Evolutionary conservation across 1,140 invertebrate species (phyloP).

Genomic region (Ephestia elutella): DNA sequence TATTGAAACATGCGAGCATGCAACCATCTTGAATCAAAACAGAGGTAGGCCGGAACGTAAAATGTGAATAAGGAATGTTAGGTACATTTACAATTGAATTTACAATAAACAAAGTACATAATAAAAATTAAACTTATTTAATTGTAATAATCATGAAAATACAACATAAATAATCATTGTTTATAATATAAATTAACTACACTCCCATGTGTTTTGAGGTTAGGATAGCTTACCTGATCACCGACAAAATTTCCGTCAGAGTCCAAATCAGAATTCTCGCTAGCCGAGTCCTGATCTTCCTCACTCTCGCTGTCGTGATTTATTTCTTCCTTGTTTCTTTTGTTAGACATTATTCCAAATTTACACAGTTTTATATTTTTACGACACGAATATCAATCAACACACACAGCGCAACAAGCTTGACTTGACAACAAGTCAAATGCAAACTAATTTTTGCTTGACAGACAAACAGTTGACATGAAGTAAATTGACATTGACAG

Average conservation of each 20-base stretch:
- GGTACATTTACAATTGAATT: background rate
- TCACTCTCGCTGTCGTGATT: conserved; percentile 54
- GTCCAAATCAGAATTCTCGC: conserved; percentile 63
- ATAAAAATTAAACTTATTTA: background rate
- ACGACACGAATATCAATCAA: conserved; percentile 4
- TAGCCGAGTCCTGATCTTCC: conserved; percentile 53
- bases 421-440: background rate
- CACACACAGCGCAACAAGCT: background rate
- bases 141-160: background rate
- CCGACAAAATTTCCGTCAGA: conserved; percentile 60
- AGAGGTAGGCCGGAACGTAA: background rate
- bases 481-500: too few species aligned
- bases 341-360: conserved; percentile 55
- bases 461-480: too few species aligned
- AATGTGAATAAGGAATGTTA: too few species aligned
- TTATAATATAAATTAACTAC: background rate
- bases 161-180: background rate
- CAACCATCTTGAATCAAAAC: background rate
- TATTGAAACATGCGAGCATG: background rate
- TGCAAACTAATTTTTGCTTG: too few species aligned
- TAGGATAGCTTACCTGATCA: conserved; percentile 51
- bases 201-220: conserved; percentile 56
- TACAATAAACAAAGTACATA: background rate
- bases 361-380: conserved; percentile 6
- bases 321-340: conserved; percentile 54